Conservation (phyloP, 2,797 vertebrate species). For the Bufotes viridis region DNA sequence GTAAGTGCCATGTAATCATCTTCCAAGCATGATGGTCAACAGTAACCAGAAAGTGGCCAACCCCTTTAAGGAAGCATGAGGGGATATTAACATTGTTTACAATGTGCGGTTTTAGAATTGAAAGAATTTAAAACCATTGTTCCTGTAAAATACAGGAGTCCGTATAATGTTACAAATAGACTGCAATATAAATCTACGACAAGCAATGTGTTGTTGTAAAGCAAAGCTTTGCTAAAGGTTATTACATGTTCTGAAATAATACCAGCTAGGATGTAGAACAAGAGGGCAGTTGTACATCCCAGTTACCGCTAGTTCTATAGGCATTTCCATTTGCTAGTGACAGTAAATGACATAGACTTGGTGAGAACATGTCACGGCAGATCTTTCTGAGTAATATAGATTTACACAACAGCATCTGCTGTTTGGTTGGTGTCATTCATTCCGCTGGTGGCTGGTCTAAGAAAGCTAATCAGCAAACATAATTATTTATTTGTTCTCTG, state of each 20-base stretch:
- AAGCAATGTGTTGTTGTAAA: background rate
- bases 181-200: background rate
- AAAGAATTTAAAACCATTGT: background rate
- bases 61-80: no score
- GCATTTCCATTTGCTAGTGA: slow-evolving; percentile 41
- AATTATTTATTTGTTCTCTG: slow-evolving; percentile 47
- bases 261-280: background rate
- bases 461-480: slow-evolving; percentile 43
- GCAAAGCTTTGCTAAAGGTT: background rate
- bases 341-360: slow-evolving; percentile 31
- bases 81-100: no score
- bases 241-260: background rate
- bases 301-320: slow-evolving; percentile 28
- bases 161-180: background rate
- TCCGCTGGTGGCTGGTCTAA: background rate
- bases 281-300: background rate
- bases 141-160: background rate
- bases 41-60: no score
- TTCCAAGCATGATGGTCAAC: no score
- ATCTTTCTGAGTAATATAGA: slow-evolving; percentile 39
- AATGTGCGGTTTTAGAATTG: no score
- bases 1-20: no score
- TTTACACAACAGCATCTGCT: slow-evolving; percentile 40
- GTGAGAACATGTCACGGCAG: slow-evolving; percentile 15
- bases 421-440: slow-evolving; percentile 23